Conservation (phyloP, 2,113 vertebrate species). For the Myotis lucifugus region DNA sequence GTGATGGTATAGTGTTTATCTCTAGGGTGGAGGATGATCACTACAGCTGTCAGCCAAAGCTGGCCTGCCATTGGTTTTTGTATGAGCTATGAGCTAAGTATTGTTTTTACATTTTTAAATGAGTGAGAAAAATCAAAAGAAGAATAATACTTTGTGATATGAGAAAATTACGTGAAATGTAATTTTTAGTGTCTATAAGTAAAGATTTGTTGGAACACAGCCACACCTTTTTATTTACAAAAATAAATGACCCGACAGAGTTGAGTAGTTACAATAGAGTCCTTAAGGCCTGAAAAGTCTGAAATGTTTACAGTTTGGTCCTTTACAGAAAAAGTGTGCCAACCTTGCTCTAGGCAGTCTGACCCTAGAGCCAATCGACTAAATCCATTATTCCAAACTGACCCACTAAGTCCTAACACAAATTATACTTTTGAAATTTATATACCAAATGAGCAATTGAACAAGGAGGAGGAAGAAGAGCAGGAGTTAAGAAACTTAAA, state of each 20-base stretch:
- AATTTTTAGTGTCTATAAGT: too few relatives aligned
- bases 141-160: too few relatives aligned
- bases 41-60: neutral
- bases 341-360: neutral
- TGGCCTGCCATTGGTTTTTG: neutral
- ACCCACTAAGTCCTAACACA: neutral
- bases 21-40: neutral
- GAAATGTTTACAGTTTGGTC: neutral
- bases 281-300: neutral
- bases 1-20: neutral
- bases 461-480: neutral
- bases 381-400: neutral
- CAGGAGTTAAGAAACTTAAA: neutral
- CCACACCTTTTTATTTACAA: too few relatives aligned
- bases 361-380: neutral
- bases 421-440: neutral
- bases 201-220: too few relatives aligned
- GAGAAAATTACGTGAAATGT: too few relatives aligned
- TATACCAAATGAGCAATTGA: neutral
- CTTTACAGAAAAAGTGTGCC: neutral
- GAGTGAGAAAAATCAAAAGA: neutral
- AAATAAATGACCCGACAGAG: neutral
- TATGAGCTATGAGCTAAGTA: neutral
- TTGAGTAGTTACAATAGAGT: neutral
- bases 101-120: neutral